Evolutionary conservation across 2,888 invertebrate genomes (phyloP).

Genomic region (Drosophila mettleri): DNA sequence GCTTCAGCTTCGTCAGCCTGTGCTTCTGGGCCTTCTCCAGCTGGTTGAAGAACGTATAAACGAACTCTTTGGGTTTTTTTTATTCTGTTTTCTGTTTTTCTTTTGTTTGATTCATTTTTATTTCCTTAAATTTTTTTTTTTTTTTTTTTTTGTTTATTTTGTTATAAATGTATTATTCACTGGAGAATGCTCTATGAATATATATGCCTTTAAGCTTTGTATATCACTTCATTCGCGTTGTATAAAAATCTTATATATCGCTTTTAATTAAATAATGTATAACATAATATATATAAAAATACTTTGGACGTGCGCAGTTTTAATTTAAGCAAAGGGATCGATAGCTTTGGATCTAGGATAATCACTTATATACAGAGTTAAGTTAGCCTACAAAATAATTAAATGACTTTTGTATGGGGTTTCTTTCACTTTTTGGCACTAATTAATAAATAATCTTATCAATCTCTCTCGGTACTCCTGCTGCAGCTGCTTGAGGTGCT

Average conservation of each 20-base stretch:
- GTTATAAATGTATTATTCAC: slow-evolving; percentile 11
- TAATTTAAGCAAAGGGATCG: slow-evolving; percentile 34
- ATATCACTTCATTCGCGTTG: slow-evolving; percentile 68
- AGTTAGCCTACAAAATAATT: slow-evolving; percentile 53
- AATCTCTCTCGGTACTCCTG: slow-evolving; percentile 65
- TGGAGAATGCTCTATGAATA: slow-evolving; percentile 22
- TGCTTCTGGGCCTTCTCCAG: slow-evolving; percentile 73
- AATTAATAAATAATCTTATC: slow-evolving; percentile 76
- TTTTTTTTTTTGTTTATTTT: slow-evolving; percentile 18
- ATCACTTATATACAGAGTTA: slow-evolving; percentile 45
- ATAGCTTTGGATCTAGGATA: slow-evolving; percentile 37
- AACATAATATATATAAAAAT: slow-evolving; percentile 66
- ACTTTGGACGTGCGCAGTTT: slow-evolving; percentile 74
- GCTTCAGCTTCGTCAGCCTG: slow-evolving; percentile 71
- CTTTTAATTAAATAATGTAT: slow-evolving; percentile 42
- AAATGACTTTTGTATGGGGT: slow-evolving; percentile 68
- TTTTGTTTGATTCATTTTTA: slow-evolving; percentile 34
- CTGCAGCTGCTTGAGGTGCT: slow-evolving; percentile 29
- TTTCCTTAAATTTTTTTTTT: too few relatives aligned
- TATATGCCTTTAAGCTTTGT: slow-evolving; percentile 26
- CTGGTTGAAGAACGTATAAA: slow-evolving; percentile 55
- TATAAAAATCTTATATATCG: slow-evolving; percentile 43
- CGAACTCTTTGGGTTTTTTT: neutral
- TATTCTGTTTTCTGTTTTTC: neutral
- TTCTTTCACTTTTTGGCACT: slow-evolving; percentile 66